Percentiles rank a stretch among this genome's conserved stretches.
phyloP scores from a whole-genome alignment of 1,140 invertebrate genomes.

The Camponotus pennsylvanicus region DNA sequence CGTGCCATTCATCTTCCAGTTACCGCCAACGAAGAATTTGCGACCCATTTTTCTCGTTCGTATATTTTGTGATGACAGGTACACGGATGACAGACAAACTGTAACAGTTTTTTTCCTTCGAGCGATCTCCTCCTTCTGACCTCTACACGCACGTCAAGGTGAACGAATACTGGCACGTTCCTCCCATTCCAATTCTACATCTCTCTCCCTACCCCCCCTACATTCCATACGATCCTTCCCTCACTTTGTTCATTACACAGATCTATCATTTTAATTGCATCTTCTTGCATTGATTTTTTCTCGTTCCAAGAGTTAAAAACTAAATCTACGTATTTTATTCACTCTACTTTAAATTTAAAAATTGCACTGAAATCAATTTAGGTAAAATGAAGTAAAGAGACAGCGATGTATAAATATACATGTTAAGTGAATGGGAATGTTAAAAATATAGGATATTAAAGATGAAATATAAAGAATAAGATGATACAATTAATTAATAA shows the following conservation, averaged over 20 bases:
- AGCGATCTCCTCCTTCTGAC: constrained; percentile 10
- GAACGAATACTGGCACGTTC: constrained; percentile 21
- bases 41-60: constrained; percentile 88
- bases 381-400: no score
- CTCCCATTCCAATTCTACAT: neutral
- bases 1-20: constrained; percentile 98
- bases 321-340: no score
- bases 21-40: constrained; percentile 99
- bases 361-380: no score
- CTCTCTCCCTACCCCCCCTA: constrained; percentile 12
- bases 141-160: constrained; percentile 26
- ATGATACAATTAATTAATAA: no score
- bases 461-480: no score
- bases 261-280: neutral
- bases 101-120: constrained; percentile 66
- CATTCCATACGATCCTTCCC: neutral
- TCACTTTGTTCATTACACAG: neutral
- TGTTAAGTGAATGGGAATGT: no score
- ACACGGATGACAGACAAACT: neutral
- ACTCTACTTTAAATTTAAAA: no score
- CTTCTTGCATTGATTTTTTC: neutral
- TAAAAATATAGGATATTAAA: no score
- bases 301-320: no score
- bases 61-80: neutral
- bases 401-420: no score